phyloP scores from a whole-genome alignment of 2,113 vertebrate genomes.

The Callopanchax toddi region DNA sequence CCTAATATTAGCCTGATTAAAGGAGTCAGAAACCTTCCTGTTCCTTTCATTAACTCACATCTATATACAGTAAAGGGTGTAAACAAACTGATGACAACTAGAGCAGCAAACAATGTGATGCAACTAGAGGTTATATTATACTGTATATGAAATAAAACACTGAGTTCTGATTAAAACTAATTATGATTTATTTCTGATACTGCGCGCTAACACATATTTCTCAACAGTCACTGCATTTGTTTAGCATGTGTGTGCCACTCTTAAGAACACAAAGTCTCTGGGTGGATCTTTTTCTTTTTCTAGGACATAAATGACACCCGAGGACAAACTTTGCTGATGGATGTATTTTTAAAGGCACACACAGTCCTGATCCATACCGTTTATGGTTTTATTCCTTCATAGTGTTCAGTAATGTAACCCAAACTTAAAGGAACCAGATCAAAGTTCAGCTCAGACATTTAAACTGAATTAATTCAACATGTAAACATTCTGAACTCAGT shows the following conservation, averaged over 20 bases:
- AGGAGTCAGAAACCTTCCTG: slow-evolving; percentile 10
- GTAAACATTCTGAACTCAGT: too few relatives aligned
- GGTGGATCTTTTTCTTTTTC: neutral
- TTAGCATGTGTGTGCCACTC: neutral
- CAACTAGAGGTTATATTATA: neutral
- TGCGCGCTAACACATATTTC: neutral
- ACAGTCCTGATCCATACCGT: neutral
- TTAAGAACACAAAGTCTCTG: neutral
- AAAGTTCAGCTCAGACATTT: too few relatives aligned
- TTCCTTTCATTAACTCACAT: neutral
- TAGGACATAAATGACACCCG: neutral
- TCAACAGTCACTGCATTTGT: neutral
- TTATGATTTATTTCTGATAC: neutral
- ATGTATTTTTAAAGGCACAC: slow-evolving; percentile 1
- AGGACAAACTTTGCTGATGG: neutral
- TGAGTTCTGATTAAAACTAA: neutral
- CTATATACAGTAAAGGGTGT: neutral
- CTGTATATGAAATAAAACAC: neutral
- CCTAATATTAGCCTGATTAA: neutral
- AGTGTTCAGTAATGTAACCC: neutral
- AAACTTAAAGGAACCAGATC: too few relatives aligned
- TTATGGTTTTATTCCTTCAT: neutral
- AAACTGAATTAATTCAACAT: too few relatives aligned
- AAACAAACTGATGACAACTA: slow-evolving; percentile 2
- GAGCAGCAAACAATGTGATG: neutral